Conservation (phyloP, 2,113 vertebrate species). For the Lagopus muta region DNA sequence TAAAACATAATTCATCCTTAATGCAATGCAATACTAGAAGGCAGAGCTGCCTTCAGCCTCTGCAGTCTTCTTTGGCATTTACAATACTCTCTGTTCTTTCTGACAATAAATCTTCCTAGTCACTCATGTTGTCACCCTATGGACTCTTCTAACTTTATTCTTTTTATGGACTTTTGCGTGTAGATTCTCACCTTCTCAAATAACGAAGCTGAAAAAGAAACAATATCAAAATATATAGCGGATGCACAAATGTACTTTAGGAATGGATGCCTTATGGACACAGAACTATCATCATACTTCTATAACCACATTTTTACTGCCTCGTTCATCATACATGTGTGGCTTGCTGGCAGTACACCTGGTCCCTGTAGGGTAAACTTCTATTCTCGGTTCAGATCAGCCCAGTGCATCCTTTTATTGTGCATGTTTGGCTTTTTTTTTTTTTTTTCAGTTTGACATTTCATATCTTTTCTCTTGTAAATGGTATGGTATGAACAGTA, state of each 20-base stretch:
- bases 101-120: conserved; percentile 19
- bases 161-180: conserved; percentile 8
- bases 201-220: conserved; percentile 42
- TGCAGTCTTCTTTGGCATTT: not conserved
- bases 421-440: not conserved
- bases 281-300: conserved; percentile 47
- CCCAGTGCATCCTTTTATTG: not conserved
- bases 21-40: not conserved
- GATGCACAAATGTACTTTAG: conserved; percentile 36
- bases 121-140: not conserved
- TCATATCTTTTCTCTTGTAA: not conserved
- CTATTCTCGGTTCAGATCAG: not conserved
- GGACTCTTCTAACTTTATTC: conserved; percentile 11
- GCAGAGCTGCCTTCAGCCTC: not conserved
- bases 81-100: not conserved
- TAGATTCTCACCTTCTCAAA: conserved; percentile 51
- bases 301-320: conserved; percentile 49
- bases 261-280: conserved; percentile 37
- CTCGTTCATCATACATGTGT: conserved; percentile 42
- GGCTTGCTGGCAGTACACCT: not conserved
- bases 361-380: conserved; percentile 10
- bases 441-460: not conserved
- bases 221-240: conserved; percentile 47
- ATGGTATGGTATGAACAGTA: not conserved
- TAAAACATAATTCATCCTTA: not conserved